These are phyloP conservation scores for Sorex araneus DNA, from an alignment of 2,113 vertebrate genomes.

Conservation along the genomic window DNA sequence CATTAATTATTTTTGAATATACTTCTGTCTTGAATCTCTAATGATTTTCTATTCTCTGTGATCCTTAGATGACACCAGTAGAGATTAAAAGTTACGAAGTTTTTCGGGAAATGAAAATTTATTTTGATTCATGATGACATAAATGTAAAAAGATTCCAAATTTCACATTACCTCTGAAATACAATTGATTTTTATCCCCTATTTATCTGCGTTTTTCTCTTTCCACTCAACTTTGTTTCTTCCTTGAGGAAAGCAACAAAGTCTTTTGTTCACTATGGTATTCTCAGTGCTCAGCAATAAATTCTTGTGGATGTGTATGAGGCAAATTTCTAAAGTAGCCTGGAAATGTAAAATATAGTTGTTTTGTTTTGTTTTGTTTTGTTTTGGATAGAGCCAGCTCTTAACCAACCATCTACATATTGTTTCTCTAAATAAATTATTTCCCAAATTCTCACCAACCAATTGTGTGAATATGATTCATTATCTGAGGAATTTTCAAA, in stretches of 20 bases:
- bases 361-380: too few species aligned
- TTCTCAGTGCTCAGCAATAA: slow-evolving; percentile 18
- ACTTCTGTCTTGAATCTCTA: not conserved
- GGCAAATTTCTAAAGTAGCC: not conserved
- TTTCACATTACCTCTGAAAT: not conserved
- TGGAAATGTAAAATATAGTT: not conserved
- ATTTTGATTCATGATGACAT: slow-evolving; percentile 2
- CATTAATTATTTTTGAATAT: not conserved
- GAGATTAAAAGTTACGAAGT: not conserved
- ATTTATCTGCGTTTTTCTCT: not conserved
- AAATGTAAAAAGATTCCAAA: not conserved
- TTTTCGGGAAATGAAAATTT: slow-evolving; percentile 13
- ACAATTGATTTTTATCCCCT: not conserved
- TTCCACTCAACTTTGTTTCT: not conserved
- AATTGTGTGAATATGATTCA: slow-evolving; percentile 43
- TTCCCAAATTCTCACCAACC: not conserved
- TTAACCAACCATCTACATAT: not conserved
- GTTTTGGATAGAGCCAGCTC: not conserved
- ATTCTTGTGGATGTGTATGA: not conserved
- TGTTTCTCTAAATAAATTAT: slow-evolving; percentile 21
- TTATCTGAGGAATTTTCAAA: slow-evolving; percentile 47
- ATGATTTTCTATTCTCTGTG: not conserved
- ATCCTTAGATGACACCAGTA: not conserved
- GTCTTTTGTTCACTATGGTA: not conserved
- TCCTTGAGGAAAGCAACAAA: not conserved